Percentiles rank a stretch among this genome's conserved stretches.
Evolutionary conservation across 2,888 invertebrate genomes (phyloP).

Genomic region (Drosophila siamana): DNA sequence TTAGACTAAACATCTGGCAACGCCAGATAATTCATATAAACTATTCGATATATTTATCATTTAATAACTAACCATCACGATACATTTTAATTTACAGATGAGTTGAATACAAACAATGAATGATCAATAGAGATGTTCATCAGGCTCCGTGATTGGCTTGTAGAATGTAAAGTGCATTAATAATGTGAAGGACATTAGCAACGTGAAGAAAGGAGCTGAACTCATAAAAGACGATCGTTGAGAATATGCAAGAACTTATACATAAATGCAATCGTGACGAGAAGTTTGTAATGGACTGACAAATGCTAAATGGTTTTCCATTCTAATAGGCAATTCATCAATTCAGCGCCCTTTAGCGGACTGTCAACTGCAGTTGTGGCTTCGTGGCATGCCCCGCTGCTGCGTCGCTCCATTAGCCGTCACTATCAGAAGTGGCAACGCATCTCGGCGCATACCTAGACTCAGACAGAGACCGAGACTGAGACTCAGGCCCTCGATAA

Average conservation of each 20-base stretch:
- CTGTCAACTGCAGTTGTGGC: constrained; percentile 72
- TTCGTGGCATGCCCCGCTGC: constrained; percentile 27
- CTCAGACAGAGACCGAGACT: constrained; percentile 11
- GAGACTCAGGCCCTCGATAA: constrained; percentile 64
- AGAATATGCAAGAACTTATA: constrained; percentile 1
- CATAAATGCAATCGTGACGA: constrained; percentile 33
- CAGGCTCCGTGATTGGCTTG: background rate
- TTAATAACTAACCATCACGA: too few species aligned
- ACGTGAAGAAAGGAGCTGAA: background rate
- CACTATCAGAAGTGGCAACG: constrained; percentile 30
- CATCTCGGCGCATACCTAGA: constrained; percentile 1
- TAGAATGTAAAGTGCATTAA: background rate
- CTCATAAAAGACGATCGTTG: background rate
- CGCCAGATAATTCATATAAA: background rate
- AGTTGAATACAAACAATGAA: background rate
- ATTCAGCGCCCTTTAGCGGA: constrained; percentile 66
- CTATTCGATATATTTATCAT: too few species aligned
- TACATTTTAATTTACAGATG: too few species aligned
- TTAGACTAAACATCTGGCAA: too few species aligned
- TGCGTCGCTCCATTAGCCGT: constrained; percentile 40
- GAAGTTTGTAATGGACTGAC: constrained; percentile 43
- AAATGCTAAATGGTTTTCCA: constrained; percentile 57
- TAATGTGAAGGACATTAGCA: background rate
- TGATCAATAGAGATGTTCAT: background rate
- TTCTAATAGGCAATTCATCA: constrained; percentile 76